phyloP scores from a whole-genome alignment of 2,113 vertebrate genomes.

The Lucifuga dentata region DNA sequence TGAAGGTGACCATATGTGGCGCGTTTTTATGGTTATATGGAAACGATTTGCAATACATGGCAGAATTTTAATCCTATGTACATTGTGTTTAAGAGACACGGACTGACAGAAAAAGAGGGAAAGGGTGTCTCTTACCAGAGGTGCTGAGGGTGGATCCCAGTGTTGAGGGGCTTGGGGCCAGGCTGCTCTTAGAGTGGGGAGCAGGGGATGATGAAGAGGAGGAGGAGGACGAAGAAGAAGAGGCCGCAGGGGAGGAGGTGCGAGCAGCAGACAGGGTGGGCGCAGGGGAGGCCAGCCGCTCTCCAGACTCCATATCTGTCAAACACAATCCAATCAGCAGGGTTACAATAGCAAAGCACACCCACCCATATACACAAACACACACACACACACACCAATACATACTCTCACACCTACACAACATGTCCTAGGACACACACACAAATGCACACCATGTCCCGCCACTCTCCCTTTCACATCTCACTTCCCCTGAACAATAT shows the following conservation, averaged over 20 bases:
- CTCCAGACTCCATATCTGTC: slow-evolving; percentile 98
- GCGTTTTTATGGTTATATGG: slow-evolving; percentile 29
- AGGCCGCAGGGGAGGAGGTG: slow-evolving; percentile 85
- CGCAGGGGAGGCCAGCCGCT: slow-evolving; percentile 90
- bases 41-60: slow-evolving; percentile 29
- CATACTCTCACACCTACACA: slow-evolving; percentile 36
- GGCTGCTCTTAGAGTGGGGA: slow-evolving; percentile 88
- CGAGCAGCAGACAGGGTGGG: slow-evolving; percentile 88
- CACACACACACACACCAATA: slow-evolving; percentile 21
- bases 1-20: slow-evolving; percentile 66
- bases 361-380: slow-evolving; percentile 58
- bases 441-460: slow-evolving; percentile 57
- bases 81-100: slow-evolving; percentile 23
- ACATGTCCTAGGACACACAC: slow-evolving; percentile 28
- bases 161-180: slow-evolving; percentile 86
- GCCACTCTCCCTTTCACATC: slow-evolving; percentile 84
- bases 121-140: slow-evolving; percentile 86
- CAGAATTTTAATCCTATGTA: slow-evolving; percentile 16
- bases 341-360: slow-evolving; percentile 80
- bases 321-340: slow-evolving; percentile 83
- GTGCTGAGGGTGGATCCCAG: slow-evolving; percentile 90
- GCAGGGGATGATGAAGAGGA: slow-evolving; percentile 82
- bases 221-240: slow-evolving; percentile 82
- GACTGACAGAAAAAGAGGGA: slow-evolving; percentile 14
- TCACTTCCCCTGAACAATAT: slow-evolving; percentile 86